Percentiles rank a stretch among this genome's conserved stretches.
These are phyloP conservation scores for Tuta absoluta DNA, from an alignment of 2,888 invertebrate species.

Conservation along the genomic window DNA sequence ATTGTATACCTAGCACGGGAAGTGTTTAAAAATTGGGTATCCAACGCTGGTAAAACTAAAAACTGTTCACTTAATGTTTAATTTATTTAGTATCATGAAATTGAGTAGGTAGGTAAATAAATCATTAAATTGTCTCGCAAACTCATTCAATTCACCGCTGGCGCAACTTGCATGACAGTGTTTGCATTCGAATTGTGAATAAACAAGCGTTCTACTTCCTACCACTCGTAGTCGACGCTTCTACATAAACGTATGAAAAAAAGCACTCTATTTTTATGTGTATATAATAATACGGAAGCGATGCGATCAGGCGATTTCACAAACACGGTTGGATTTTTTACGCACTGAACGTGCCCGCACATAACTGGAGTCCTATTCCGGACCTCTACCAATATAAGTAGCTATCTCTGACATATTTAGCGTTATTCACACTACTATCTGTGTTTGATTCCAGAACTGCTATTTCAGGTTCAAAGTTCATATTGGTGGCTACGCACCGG, in stretches of 20 bases:
- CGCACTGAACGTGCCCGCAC: constrained; percentile 51
- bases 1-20: too few species aligned
- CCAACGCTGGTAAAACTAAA: too few species aligned
- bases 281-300: constrained; percentile 55
- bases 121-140: background rate
- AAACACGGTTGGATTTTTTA: constrained; percentile 54
- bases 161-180: background rate
- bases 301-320: constrained; percentile 43
- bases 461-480: background rate
- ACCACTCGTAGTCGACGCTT: background rate
- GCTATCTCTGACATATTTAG: background rate
- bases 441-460: background rate
- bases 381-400: constrained; percentile 33
- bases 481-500: too few species aligned
- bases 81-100: background rate
- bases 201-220: constrained; percentile 12
- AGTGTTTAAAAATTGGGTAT: too few species aligned
- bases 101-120: background rate
- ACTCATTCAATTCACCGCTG: background rate
- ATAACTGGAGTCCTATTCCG: constrained; percentile 50
- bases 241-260: constrained; percentile 15
- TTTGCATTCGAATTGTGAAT: constrained; percentile 24
- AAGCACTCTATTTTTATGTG: constrained; percentile 44
- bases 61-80: too few species aligned
- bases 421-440: background rate